Evolutionary conservation across 2,888 invertebrate species (phyloP).

Genomic region (Phalangium opilio): DNA sequence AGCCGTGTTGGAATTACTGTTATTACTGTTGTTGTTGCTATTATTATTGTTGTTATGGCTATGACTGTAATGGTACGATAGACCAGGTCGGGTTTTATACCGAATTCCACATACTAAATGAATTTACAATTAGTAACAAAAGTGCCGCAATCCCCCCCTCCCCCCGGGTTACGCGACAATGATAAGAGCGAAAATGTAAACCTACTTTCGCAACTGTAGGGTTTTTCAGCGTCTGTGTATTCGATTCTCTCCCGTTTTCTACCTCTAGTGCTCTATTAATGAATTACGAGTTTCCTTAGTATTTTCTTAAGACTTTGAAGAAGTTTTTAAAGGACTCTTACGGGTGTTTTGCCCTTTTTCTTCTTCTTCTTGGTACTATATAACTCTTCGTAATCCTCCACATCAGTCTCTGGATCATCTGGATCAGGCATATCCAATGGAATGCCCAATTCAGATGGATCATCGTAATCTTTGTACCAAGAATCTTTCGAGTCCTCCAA

Average conservation of each 20-base stretch:
- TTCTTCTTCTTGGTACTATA: constrained; percentile 56
- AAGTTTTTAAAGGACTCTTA: too few species aligned
- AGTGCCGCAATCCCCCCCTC: too few species aligned
- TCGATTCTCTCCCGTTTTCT: constrained; percentile 18
- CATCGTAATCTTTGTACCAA: constrained; percentile 33
- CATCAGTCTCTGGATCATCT: constrained; percentile 32
- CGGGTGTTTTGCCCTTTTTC: constrained; percentile 20
- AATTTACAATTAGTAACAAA: too few species aligned
- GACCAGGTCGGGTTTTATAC: constrained; percentile 87
- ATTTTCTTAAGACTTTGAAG: too few species aligned
- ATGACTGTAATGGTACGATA: constrained; percentile 76
- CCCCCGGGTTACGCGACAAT: too few species aligned
- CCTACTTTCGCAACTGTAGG: constrained; percentile 83
- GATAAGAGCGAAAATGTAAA: too few species aligned
- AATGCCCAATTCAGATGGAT: constrained; percentile 28
- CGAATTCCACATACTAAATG: constrained; percentile 72
- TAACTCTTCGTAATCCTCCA: constrained; percentile 23
- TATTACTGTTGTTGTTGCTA: constrained; percentile 17
- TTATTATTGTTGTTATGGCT: constrained; percentile 21
- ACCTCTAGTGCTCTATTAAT: constrained; percentile 16
- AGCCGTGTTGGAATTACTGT: not conserved
- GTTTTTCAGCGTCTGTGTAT: constrained; percentile 56
- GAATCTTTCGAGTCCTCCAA: constrained; percentile 49
- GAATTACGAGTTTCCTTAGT: too few species aligned
- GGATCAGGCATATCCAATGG: constrained; percentile 29